Evolutionary conservation across 2,888 invertebrate genomes (phyloP).

Genomic region (Pristionchus mayeri): DNA sequence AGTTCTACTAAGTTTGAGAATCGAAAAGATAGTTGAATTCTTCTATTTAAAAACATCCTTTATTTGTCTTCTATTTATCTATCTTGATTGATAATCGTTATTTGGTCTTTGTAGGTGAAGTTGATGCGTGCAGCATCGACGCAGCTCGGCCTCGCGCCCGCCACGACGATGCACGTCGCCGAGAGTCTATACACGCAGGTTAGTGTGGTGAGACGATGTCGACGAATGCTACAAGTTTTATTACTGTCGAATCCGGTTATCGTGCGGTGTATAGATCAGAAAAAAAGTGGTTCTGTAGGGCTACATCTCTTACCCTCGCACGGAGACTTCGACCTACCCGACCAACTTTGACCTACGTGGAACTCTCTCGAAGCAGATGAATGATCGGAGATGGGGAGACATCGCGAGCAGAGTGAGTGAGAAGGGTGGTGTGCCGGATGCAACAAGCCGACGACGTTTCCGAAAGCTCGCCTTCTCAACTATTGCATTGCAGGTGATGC

Average conservation of each 20-base stretch:
- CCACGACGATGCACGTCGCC: slow-evolving; percentile 81
- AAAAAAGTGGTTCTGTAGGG: slow-evolving; percentile 50
- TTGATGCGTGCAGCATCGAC: slow-evolving; percentile 59
- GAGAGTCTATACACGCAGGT: slow-evolving; percentile 89
- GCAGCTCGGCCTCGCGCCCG: slow-evolving; percentile 64
- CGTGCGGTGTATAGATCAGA: neutral
- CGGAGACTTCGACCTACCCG: slow-evolving; percentile 96
- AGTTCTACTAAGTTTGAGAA: no score
- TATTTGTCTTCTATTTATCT: no score
- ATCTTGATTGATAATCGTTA: no score
- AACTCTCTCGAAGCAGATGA: slow-evolving; percentile 82
- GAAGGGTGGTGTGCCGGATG: neutral
- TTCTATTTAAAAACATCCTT: no score
- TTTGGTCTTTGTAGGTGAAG: slow-evolving; percentile 55
- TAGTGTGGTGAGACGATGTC: slow-evolving; percentile 50
- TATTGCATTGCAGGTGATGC: slow-evolving; percentile 55
- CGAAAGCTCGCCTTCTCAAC: neutral
- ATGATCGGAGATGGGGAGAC: slow-evolving; percentile 85
- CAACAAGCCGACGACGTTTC: neutral
- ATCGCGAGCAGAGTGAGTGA: slow-evolving; percentile 83
- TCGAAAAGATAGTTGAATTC: no score
- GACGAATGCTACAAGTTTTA: slow-evolving; percentile 45
- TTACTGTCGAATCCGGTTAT: neutral
- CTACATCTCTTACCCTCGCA: slow-evolving; percentile 86
- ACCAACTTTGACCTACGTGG: slow-evolving; percentile 89